These are phyloP conservation scores for Otolemur garnettii DNA, from an alignment of 2,113 vertebrate species.

Conservation along the genomic window DNA sequence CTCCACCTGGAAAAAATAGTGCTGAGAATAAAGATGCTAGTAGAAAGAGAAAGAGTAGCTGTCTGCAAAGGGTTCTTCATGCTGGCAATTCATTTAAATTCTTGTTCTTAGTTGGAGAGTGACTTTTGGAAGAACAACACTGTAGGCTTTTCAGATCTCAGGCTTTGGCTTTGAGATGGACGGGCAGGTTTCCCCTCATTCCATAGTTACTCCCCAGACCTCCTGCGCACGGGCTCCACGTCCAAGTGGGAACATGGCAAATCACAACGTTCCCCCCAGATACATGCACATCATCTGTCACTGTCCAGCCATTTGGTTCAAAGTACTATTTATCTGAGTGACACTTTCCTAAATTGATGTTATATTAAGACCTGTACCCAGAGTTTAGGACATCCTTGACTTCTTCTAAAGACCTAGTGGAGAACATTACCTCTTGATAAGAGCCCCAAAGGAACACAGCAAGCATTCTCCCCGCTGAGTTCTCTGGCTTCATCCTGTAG, in stretches of 20 bases:
- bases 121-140: neutral
- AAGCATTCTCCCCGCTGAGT: neutral
- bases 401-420: neutral
- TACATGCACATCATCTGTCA: neutral
- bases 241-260: neutral
- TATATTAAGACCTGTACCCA: neutral
- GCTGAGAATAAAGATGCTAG: neutral
- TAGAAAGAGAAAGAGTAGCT: neutral
- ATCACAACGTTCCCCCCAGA: neutral
- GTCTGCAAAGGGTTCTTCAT: neutral
- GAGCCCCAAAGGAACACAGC: neutral
- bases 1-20: neutral
- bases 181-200: neutral
- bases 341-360: neutral
- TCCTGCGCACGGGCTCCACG: neutral
- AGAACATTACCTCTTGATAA: neutral
- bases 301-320: neutral
- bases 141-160: neutral
- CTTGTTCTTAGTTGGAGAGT: neutral
- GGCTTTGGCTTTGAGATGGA: neutral
- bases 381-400: neutral
- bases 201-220: neutral
- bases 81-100: neutral
- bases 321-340: neutral
- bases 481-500: neutral